phyloP scores from a whole-genome alignment of 2,888 invertebrate genomes.

The Acrobasis suavella region DNA sequence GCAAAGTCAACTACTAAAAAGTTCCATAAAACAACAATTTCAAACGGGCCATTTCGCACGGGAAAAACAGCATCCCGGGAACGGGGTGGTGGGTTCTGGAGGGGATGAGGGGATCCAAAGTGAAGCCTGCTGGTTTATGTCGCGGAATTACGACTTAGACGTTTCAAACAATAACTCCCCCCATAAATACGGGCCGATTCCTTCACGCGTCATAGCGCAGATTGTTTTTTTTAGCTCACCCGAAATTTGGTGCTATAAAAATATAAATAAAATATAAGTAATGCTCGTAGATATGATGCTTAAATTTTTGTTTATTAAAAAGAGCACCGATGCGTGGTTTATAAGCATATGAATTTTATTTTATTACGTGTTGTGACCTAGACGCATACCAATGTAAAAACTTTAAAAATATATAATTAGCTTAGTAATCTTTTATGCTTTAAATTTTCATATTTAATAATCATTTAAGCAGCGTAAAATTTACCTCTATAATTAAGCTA shows the following conservation, averaged over 20 bases:
- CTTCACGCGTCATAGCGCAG: constrained; percentile 79
- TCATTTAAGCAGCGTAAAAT: no score
- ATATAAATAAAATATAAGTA: constrained; percentile 35
- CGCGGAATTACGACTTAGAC: constrained; percentile 82
- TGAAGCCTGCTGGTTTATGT: constrained; percentile 78
- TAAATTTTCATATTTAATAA: no score
- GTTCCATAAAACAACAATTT: constrained; percentile 83
- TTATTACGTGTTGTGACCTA: constrained; percentile 19
- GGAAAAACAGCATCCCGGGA: constrained; percentile 78
- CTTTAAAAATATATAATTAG: neutral
- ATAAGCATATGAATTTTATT: neutral
- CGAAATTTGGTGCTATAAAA: constrained; percentile 41
- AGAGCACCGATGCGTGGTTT: constrained; percentile 10
- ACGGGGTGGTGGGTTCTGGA: constrained; percentile 43
- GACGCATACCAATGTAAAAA: neutral
- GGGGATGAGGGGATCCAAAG: constrained; percentile 55
- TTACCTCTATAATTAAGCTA: no score
- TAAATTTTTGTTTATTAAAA: constrained; percentile 12
- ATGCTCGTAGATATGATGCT: constrained; percentile 27
- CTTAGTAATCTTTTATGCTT: no score
- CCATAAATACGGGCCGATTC: constrained; percentile 80
- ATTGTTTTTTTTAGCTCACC: constrained; percentile 63
- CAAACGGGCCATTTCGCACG: constrained; percentile 79
- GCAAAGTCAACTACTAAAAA: constrained; percentile 82
- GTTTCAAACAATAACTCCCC: constrained; percentile 82